A percentile compares a stretch with the other conserved stretches of the same genome.
Conservation (phyloP, 1,140 invertebrate genomes). For the honey bee (Apis mellifera) region Amel_HAv3.1 CM009940.2:6446001-6446500, state of each 20-base stretch:
- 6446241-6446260: conserved; percentile 81
- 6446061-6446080: conserved; percentile 86
- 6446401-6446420: conserved; percentile 90
- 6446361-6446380: conserved; percentile 86
- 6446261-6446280: conserved; percentile 84
- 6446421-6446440: conserved; percentile 91
- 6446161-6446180: conserved; percentile 32
- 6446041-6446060: conserved; percentile 90
- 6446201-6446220: conserved; percentile 90
- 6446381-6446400: conserved; percentile 86
- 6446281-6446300: conserved; percentile 90
- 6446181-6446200: conserved; percentile 83
- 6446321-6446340: conserved; percentile 85
- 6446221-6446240: conserved; percentile 84
- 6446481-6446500: conserved; percentile 87
- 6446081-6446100: conserved; percentile 82
- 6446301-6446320: conserved; percentile 88
- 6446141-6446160: conserved; percentile 6
- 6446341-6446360: conserved; percentile 85
- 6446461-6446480: conserved; percentile 87
- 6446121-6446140: not conserved
- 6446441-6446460: conserved; percentile 85
- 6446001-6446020: conserved; percentile 85
- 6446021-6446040: conserved; percentile 89
- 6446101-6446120: conserved; percentile 8